Conservation (phyloP, 2,888 invertebrate genomes). For the Cryptus viduatorius region DNA sequence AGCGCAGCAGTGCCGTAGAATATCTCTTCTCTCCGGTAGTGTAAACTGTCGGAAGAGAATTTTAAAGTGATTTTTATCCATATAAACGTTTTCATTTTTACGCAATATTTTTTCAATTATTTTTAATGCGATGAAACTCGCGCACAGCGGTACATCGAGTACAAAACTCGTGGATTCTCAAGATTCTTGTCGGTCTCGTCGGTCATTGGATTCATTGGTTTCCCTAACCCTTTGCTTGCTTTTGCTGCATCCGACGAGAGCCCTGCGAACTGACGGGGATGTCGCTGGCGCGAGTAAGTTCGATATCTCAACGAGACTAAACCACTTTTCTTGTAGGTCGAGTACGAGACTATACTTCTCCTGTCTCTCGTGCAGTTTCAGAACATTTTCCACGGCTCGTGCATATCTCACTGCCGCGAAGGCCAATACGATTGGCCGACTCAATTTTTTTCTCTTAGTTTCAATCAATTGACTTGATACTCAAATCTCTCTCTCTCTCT, state of each 20-base stretch:
- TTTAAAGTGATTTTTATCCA: constrained; percentile 38
- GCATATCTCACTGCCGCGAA: constrained; percentile 8
- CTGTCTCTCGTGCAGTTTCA: constrained; percentile 31
- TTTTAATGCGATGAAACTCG: constrained; percentile 14
- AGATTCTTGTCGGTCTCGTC: constrained; percentile 19
- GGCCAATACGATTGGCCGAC: background rate
- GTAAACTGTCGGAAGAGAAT: constrained; percentile 10
- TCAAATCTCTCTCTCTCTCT: constrained; percentile 14
- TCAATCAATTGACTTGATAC: background rate
- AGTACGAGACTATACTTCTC: constrained; percentile 27
- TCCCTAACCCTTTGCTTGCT: constrained; percentile 59
- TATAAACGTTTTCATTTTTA: constrained; percentile 25
- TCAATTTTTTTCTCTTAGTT: background rate
- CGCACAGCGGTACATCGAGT: constrained; percentile 28
- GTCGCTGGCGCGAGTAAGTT: constrained; percentile 60
- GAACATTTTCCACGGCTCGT: constrained; percentile 19
- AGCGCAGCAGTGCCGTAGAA: background rate
- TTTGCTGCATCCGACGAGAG: constrained; percentile 46
- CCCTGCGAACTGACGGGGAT: constrained; percentile 17
- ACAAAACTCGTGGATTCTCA: constrained; percentile 43
- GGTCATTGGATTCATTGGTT: constrained; percentile 60
- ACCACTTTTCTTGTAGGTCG: constrained; percentile 62
- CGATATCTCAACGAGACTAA: constrained; percentile 62
- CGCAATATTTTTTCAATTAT: background rate
- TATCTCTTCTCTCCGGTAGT: constrained; percentile 14